phyloP scores from a whole-genome alignment of 2,113 vertebrate genomes.

The Spea multiplicata region DNA sequence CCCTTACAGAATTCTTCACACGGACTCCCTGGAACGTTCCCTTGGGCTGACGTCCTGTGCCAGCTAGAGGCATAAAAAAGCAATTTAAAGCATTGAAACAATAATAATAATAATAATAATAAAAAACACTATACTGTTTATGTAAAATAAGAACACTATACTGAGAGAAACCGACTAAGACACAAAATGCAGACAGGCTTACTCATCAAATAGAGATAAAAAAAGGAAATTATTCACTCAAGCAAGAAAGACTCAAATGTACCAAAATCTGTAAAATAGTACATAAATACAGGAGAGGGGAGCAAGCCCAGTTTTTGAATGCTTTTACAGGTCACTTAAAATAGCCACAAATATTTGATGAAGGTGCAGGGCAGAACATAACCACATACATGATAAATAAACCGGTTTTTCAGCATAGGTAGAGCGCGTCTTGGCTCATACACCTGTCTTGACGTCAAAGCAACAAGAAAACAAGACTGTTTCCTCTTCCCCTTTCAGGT shows the following conservation, averaged over 20 bases:
- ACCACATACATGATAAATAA: background rate
- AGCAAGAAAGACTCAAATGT: too few relatives aligned
- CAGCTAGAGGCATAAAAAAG: background rate
- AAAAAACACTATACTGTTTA: too few relatives aligned
- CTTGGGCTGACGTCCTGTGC: conserved; percentile 60
- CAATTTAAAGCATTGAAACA: background rate
- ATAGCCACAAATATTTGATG: background rate
- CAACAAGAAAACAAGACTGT: background rate
- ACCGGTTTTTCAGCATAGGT: conserved; percentile 16
- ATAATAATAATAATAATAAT: too few relatives aligned
- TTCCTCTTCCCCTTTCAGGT: too few relatives aligned
- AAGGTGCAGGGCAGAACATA: background rate
- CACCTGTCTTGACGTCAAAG: conserved; percentile 18
- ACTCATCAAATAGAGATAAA: too few relatives aligned
- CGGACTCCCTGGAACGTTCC: conserved; percentile 77
- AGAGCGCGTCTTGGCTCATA: background rate
- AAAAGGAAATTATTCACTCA: too few relatives aligned
- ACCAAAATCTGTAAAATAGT: too few relatives aligned
- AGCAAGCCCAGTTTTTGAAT: too few relatives aligned
- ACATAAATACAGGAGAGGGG: too few relatives aligned
- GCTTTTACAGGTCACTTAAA: background rate
- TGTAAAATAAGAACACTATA: too few relatives aligned
- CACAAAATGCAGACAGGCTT: too few relatives aligned
- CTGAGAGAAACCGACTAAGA: too few relatives aligned
- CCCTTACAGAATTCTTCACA: conserved; percentile 78